phyloP scores from a whole-genome alignment of 2,888 invertebrate species.

The Mythimna lalbum region DNA sequence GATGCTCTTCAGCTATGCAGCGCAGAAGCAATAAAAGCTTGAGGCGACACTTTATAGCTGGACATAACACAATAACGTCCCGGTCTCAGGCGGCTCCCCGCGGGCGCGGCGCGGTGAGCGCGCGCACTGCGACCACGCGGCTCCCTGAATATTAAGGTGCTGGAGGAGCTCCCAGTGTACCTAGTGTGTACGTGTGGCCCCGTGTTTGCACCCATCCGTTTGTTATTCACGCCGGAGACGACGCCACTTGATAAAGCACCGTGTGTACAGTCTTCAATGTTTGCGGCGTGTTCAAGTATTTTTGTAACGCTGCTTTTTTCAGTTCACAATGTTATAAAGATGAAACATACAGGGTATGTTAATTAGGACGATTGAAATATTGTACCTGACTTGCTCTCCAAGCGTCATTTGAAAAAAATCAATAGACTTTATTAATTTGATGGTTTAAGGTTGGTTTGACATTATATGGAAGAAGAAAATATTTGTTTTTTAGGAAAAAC shows the following conservation, averaged over 20 bases:
- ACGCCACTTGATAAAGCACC: conserved; percentile 36
- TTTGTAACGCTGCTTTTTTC: neutral
- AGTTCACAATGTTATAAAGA: neutral
- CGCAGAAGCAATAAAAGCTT: conserved; percentile 17
- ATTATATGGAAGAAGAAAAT: neutral
- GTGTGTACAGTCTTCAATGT: conserved; percentile 13
- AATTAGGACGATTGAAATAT: neutral
- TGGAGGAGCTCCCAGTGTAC: neutral
- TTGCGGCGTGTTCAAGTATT: conserved; percentile 3
- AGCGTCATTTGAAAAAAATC: too few species aligned
- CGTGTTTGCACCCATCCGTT: conserved; percentile 38
- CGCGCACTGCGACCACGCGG: neutral
- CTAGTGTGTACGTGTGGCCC: neutral
- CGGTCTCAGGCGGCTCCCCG: neutral
- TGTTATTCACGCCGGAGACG: conserved; percentile 47
- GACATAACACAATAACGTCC: conserved; percentile 2
- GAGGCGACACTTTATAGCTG: conserved; percentile 15
- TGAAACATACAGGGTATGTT: neutral
- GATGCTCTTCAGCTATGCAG: conserved; percentile 8
- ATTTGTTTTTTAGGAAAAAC: neutral
- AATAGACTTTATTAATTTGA: neutral
- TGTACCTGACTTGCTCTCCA: too few species aligned
- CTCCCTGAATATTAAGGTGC: conserved; percentile 46
- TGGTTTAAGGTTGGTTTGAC: neutral
- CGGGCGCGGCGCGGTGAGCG: conserved; percentile 1